These are phyloP conservation scores for Acanthis flammea DNA, from an alignment of 2,797 vertebrate genomes.

Conservation along the genomic window DNA sequence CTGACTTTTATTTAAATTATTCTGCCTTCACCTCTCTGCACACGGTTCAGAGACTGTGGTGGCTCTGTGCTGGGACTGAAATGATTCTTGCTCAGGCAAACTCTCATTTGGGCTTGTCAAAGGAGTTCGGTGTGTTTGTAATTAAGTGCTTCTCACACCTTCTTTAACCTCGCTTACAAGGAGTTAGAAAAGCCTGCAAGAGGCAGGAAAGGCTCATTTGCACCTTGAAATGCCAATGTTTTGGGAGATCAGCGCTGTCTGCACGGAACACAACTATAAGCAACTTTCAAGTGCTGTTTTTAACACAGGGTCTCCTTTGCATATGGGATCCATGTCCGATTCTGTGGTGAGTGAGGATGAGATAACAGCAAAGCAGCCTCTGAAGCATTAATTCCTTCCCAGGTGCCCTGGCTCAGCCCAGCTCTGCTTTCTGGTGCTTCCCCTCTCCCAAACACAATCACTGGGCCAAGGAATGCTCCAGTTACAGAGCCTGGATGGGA, in stretches of 20 bases:
- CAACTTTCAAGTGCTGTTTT: background rate
- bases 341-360: background rate
- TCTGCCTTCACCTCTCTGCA: background rate
- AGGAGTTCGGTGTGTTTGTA: constrained; percentile 24
- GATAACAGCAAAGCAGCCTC: background rate
- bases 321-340: background rate
- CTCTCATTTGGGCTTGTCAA: constrained; percentile 53
- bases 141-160: constrained; percentile 60
- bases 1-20: background rate
- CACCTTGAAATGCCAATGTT: constrained; percentile 31
- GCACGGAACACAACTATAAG: background rate
- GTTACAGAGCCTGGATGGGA: background rate
- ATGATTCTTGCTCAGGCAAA: constrained; percentile 2
- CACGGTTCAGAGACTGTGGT: background rate
- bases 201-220: constrained; percentile 37
- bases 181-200: constrained; percentile 27
- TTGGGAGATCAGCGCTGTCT: constrained; percentile 9
- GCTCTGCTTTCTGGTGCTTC: background rate
- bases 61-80: background rate
- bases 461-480: background rate
- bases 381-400: background rate
- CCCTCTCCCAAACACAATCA: background rate
- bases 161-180: constrained; percentile 7
- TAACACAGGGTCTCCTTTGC: background rate
- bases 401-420: rapidly evolving